Percentiles rank a stretch among this genome's conserved stretches.
These are phyloP conservation scores for Pseudeuparius sepicola DNA, from an alignment of 2,888 invertebrate species.

Conservation along the genomic window DNA sequence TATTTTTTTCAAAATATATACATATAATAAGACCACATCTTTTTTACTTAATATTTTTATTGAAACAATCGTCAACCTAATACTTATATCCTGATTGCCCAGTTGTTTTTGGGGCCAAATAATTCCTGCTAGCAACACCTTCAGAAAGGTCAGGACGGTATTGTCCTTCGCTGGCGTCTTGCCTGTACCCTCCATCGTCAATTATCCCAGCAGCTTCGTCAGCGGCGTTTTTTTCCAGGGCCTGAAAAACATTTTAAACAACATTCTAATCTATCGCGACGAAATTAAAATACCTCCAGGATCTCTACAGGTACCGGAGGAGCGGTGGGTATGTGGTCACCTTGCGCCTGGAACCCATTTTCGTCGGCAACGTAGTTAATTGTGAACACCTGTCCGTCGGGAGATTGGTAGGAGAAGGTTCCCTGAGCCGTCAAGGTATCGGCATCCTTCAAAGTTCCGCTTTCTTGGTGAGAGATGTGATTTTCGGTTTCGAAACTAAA, in stretches of 20 bases:
- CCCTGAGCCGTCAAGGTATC: slow-evolving; percentile 46
- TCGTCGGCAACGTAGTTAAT: too few relatives aligned
- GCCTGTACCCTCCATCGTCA: slow-evolving; percentile 47
- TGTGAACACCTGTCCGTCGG: too few relatives aligned
- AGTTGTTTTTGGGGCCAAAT: slow-evolving; percentile 1
- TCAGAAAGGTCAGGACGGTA: slow-evolving; percentile 29
- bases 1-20: too few relatives aligned
- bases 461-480: slow-evolving; percentile 27
- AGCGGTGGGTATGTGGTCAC: too few relatives aligned
- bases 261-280: background rate
- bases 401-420: too few relatives aligned
- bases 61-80: background rate
- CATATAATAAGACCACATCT: too few relatives aligned
- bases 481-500: slow-evolving; percentile 50
- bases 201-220: slow-evolving; percentile 43
- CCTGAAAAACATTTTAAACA: slow-evolving; percentile 2
- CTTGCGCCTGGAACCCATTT: too few relatives aligned
- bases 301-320: too few relatives aligned
- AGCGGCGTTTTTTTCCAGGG: slow-evolving; percentile 36
- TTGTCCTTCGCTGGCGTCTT: slow-evolving; percentile 22
- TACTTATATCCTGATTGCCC: slow-evolving; percentile 1
- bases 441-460: slow-evolving; percentile 60
- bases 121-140: slow-evolving; percentile 5
- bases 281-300: too few relatives aligned
- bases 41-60: background rate